Evolutionary conservation across 2,888 invertebrate species (phyloP).

Genomic region (Ormyrus thymus): DNA sequence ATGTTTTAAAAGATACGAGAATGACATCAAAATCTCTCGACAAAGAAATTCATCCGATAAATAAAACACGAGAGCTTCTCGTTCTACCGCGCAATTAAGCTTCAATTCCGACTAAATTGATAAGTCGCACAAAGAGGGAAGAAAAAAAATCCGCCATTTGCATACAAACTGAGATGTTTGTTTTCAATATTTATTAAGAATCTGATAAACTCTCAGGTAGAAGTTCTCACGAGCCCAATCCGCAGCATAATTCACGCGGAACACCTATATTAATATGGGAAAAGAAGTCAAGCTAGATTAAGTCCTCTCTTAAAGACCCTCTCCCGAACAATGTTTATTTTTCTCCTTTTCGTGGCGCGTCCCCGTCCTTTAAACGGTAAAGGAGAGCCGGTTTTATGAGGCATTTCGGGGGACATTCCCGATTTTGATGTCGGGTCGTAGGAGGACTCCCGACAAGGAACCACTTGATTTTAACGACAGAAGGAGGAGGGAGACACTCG

Average conservation of each 20-base stretch:
- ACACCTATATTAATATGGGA: conserved; percentile 44
- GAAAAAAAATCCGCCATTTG: conserved; percentile 7
- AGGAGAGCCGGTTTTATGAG: conserved; percentile 65
- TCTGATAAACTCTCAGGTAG: conserved; percentile 39
- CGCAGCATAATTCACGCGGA: conserved; percentile 34
- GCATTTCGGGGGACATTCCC: conserved; percentile 69
- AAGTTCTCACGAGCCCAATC: conserved; percentile 25
- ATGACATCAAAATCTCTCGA: no score
- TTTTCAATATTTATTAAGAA: conserved; percentile 35
- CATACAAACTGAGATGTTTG: conserved; percentile 24
- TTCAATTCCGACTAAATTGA: conserved; percentile 10
- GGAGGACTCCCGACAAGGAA: conserved; percentile 64
- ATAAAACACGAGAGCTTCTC: neutral
- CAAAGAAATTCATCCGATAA: neutral
- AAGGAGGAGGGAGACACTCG: conserved; percentile 28
- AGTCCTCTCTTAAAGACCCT: conserved; percentile 58
- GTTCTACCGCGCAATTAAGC: neutral
- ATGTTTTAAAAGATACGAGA: no score
- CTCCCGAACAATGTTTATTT: conserved; percentile 45
- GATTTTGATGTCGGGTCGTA: conserved; percentile 66
- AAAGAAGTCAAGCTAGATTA: conserved; percentile 58
- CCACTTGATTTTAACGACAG: conserved; percentile 68
- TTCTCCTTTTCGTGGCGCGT: conserved; percentile 20
- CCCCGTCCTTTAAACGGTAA: conserved; percentile 3
- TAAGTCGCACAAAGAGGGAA: neutral